phyloP scores from a whole-genome alignment of 2,888 invertebrate species.

The Willowsia nigromaculata region DNA sequence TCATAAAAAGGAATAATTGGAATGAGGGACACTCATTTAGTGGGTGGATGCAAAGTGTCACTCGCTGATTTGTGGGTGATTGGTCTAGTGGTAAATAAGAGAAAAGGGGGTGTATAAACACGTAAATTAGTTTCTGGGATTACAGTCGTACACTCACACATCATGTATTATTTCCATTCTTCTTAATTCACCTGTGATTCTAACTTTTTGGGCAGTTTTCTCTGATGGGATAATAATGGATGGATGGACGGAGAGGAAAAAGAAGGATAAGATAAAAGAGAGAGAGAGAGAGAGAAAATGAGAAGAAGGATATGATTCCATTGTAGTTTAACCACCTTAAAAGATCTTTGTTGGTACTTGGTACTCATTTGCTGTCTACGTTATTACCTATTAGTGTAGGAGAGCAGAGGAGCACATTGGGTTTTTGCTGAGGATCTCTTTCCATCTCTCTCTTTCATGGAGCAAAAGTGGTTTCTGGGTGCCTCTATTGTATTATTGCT shows the following conservation, averaged over 20 bases:
- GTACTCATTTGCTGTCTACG: constrained; percentile 25
- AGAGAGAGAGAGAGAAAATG: background rate
- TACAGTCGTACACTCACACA: constrained; percentile 38
- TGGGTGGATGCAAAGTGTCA: constrained; percentile 73
- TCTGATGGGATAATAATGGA: constrained; percentile 74
- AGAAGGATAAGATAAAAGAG: constrained; percentile 23
- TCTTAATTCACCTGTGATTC: constrained; percentile 69
- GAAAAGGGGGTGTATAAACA: constrained; percentile 72
- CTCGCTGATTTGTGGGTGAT: constrained; percentile 74
- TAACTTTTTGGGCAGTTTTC: constrained; percentile 71
- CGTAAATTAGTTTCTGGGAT: constrained; percentile 73
- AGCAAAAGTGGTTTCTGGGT: constrained; percentile 26
- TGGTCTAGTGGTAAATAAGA: constrained; percentile 70
- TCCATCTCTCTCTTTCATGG: constrained; percentile 24
- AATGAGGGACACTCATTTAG: constrained; percentile 73
- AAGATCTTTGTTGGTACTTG: background rate
- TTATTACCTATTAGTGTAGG: constrained; percentile 48
- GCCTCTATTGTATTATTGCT: constrained; percentile 66
- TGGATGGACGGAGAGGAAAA: constrained; percentile 33
- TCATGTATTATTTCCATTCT: constrained; percentile 53
- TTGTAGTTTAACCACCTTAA: constrained; percentile 68
- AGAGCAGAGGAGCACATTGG: background rate
- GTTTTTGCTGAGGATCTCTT: background rate
- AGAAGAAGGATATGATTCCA: constrained; percentile 57
- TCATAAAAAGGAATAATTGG: constrained; percentile 62